phyloP scores from a whole-genome alignment of 1,140 invertebrate species.

The Frieseomelitta varia region DNA sequence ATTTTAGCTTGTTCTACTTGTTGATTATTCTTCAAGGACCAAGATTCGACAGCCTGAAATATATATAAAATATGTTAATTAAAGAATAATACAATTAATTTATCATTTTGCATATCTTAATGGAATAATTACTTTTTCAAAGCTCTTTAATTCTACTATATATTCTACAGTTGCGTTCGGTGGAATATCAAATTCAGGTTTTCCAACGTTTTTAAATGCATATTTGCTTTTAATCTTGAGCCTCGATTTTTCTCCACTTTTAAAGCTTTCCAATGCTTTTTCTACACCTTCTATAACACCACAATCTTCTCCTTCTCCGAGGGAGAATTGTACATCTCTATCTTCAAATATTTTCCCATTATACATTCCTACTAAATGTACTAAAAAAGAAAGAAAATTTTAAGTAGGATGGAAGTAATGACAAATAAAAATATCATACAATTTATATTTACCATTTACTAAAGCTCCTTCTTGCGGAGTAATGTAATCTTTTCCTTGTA shows the following conservation, averaged over 20 bases:
- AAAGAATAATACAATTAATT: slow-evolving; percentile 25
- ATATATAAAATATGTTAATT: slow-evolving; percentile 25
- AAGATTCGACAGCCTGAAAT: slow-evolving; percentile 87
- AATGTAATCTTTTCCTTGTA: slow-evolving; percentile 86
- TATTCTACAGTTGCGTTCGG: slow-evolving; percentile 91
- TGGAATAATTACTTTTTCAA: slow-evolving; percentile 88
- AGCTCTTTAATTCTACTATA: slow-evolving; percentile 90
- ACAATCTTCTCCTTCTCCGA: slow-evolving; percentile 92
- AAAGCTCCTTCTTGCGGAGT: slow-evolving; percentile 91
- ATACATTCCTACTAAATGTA: slow-evolving; percentile 90
- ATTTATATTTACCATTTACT: slow-evolving; percentile 84
- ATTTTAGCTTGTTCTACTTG: slow-evolving; percentile 91
- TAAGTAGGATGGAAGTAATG: neutral
- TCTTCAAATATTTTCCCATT: slow-evolving; percentile 88
- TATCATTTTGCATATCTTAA: slow-evolving; percentile 20
- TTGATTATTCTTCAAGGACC: slow-evolving; percentile 90
- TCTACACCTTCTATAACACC: slow-evolving; percentile 93
- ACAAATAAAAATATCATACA: neutral
- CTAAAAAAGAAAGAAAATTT: slow-evolving; percentile 79
- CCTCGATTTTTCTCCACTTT: slow-evolving; percentile 90
- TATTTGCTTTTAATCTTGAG: slow-evolving; percentile 90
- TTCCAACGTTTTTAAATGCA: slow-evolving; percentile 91
- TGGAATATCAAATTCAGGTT: slow-evolving; percentile 89
- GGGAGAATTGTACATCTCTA: slow-evolving; percentile 89
- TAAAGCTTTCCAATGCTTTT: slow-evolving; percentile 91